Base-by-base conservation (phyloP, 2,797 vertebrate genomes). In the Sebastes steindachneri region DNA sequence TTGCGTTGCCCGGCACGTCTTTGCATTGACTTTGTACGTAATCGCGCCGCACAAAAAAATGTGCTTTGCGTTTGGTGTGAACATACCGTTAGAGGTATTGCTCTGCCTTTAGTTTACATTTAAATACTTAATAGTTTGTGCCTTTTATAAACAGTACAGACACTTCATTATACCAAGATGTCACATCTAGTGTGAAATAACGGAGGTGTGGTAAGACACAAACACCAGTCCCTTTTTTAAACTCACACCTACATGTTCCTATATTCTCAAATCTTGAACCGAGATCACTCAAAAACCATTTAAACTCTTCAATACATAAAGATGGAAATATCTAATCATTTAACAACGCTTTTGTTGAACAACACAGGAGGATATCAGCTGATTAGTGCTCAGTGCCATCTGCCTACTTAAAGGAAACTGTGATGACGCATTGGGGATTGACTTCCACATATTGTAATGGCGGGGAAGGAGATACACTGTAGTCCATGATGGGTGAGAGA, bases 401-500 rank as follows among this genome's bases (percentile, higher is more conserved):
- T 33, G 48, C 15, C 63, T 53, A 5, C 26, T 33, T 58, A 14
- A 51, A 54, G 68, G 31, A 64, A 1, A 23, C n/a, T 57, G 26
- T 12, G 41, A 35, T 12, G 48, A 41, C 1, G 6, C 4, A 10
- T 5, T 69, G 15, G 35, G 10, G 33, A 29, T 8, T 28, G 6
- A 66, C 8, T 7, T 63, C 19, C 8, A 58, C 2, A 25, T 41
- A 67, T 54, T 68, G 6, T 68, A 7, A 68, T 23, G 33, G 5
- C 5, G 28, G 48, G 29, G 7, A 45, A 28, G 25, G 14, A 41
- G 25, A 21, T 26, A 64, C 37, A 41, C 37, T 41, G 37, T 7
- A 33, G 41, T 58, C 53, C 10, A 17, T 63, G 35, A 77, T 63
- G 65, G 55, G 78, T 88, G 84, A 72, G 60, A 53, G 25, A 68